Percentiles rank a stretch among this genome's conserved stretches.
phyloP scores from a whole-genome alignment of 2,888 invertebrate species.

The Ormyrus pomaceus region DNA sequence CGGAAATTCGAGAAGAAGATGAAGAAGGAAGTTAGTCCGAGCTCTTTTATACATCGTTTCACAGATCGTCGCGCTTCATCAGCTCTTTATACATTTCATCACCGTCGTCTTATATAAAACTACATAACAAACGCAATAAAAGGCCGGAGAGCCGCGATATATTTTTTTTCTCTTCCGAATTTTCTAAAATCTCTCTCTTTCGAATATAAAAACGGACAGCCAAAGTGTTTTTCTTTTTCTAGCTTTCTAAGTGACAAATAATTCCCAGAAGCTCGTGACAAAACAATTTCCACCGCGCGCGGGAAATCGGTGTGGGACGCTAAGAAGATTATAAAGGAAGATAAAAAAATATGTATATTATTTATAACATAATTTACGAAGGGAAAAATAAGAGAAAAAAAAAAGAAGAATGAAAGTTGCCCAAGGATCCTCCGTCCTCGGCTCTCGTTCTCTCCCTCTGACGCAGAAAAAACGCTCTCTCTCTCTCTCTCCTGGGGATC shows the following conservation, averaged over 20 bases:
- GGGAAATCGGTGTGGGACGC: not conserved
- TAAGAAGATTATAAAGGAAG: not conserved
- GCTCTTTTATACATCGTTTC: not conserved
- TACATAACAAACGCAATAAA: slow-evolving; percentile 2
- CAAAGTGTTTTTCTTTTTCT: not conserved
- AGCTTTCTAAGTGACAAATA: not conserved
- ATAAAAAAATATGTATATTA: slow-evolving; percentile 46
- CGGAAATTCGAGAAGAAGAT: not conserved
- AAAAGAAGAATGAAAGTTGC: slow-evolving; percentile 7
- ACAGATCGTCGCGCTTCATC: not conserved
- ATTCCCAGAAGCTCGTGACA: slow-evolving; percentile 10
- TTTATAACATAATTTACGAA: slow-evolving; percentile 46
- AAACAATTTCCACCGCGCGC: slow-evolving; percentile 31
- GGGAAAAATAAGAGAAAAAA: slow-evolving; percentile 41
- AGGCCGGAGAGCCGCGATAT: not conserved
- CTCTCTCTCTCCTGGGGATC: slow-evolving; percentile 61
- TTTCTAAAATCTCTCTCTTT: too few species aligned
- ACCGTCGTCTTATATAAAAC: slow-evolving; percentile 1
- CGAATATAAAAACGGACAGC: too few species aligned
- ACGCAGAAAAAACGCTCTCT: not conserved
- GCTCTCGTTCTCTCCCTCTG: slow-evolving; percentile 20
- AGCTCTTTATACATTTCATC: not conserved
- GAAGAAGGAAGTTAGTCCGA: not conserved
- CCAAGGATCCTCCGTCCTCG: slow-evolving; percentile 8
- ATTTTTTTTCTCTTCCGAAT: too few species aligned